These are phyloP conservation scores for Dufourea novaeangliae DNA, from an alignment of 1,140 invertebrate genomes.

Conservation along the genomic window DNA sequence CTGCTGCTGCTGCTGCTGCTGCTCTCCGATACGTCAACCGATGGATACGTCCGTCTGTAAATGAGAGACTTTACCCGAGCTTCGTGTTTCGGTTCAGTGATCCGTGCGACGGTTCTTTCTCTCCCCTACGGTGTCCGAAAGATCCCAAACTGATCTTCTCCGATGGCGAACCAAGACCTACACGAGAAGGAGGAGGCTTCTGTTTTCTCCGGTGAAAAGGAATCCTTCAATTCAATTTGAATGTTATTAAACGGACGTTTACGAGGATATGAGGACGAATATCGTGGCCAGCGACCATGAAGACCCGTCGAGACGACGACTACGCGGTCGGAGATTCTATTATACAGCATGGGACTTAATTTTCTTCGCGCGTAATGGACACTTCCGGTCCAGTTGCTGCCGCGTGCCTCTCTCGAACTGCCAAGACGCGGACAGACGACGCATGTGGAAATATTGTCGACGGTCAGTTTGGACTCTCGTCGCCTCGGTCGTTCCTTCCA, in stretches of 20 bases:
- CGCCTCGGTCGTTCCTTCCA: neutral
- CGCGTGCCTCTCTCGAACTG: conserved; percentile 29
- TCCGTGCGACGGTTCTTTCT: neutral
- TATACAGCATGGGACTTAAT: conserved; percentile 24
- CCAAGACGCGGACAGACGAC: conserved; percentile 40
- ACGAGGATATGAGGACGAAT: too few relatives aligned
- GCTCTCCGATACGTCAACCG: neutral
- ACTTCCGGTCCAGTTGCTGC: conserved; percentile 53
- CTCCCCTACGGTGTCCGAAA: neutral
- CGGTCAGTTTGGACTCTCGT: conserved; percentile 42
- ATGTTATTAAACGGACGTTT: neutral
- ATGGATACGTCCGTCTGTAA: neutral
- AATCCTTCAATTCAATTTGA: neutral
- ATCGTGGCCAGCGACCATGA: too few relatives aligned
- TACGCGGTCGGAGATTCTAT: neutral
- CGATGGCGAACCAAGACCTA: too few relatives aligned
- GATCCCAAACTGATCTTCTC: neutral
- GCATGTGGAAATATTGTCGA: conserved; percentile 32
- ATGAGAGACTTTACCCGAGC: conserved; percentile 8
- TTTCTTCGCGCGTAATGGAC: conserved; percentile 55
- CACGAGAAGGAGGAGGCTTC: too few relatives aligned
- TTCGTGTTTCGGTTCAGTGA: conserved; percentile 6
- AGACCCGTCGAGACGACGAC: too few relatives aligned
- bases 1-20: neutral
- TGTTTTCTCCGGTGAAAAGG: too few relatives aligned